A percentile compares a stretch with the other conserved stretches of the same genome.
phyloP scores from a whole-genome alignment of 2,888 invertebrate species.

The Philereme transversata region DNA sequence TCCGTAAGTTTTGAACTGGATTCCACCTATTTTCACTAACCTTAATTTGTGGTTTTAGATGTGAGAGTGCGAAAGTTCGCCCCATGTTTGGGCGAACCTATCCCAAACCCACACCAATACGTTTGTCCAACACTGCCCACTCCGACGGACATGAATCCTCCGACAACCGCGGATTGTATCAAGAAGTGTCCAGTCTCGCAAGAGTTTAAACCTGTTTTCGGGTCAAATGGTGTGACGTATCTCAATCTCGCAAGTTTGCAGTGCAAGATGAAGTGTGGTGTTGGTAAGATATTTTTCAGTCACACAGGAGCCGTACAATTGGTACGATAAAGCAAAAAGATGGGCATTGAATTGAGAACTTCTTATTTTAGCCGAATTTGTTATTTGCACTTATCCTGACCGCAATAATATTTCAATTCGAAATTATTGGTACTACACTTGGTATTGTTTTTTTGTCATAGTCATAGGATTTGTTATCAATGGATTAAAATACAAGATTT shows the following conservation, averaged over 20 bases:
- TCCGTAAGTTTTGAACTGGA: too few relatives aligned
- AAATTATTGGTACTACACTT: too few relatives aligned
- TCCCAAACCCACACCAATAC: not conserved
- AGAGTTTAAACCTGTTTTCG: conserved; percentile 75
- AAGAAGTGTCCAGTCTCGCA: conserved; percentile 57
- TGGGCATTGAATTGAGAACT: too few relatives aligned
- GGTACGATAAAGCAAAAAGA: too few relatives aligned
- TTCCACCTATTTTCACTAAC: not conserved
- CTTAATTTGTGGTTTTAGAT: conserved; percentile 25
- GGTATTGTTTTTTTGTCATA: too few relatives aligned
- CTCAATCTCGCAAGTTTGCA: conserved; percentile 61
- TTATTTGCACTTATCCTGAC: too few relatives aligned
- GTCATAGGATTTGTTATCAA: too few relatives aligned
- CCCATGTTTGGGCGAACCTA: conserved; percentile 17
- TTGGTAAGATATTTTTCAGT: conserved; percentile 53
- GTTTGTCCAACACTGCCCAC: conserved; percentile 9
- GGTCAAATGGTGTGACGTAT: conserved; percentile 66
- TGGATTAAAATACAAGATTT: too few relatives aligned
- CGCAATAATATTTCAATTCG: too few relatives aligned
- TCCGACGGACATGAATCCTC: conserved; percentile 5
- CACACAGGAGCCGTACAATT: not conserved
- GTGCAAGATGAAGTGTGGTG: conserved; percentile 70
- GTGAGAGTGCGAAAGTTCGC: conserved; percentile 22
- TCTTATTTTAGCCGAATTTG: too few relatives aligned
- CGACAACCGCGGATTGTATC: conserved; percentile 36